Conservation (phyloP, 1,140 invertebrate species). For the Drosophila watanabei region DNA sequence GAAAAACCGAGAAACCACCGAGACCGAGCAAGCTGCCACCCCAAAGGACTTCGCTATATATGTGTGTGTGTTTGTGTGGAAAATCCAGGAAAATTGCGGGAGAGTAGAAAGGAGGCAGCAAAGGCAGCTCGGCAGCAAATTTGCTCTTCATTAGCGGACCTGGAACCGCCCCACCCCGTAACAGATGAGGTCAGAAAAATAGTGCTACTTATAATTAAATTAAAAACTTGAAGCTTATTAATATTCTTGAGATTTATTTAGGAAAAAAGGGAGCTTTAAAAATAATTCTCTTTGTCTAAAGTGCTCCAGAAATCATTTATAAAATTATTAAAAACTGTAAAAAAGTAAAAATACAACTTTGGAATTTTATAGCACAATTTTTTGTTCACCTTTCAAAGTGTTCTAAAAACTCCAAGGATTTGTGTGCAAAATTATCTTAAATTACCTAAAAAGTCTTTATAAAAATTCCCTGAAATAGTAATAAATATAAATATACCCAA, state of each 20-base stretch:
- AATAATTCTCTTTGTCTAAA: fast-evolving
- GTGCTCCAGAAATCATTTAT: no score
- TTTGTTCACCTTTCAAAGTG: no score
- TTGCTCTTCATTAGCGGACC: constrained; percentile 77
- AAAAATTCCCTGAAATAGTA: no score
- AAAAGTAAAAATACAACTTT: no score
- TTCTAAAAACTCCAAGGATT: no score
- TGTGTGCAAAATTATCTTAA: no score
- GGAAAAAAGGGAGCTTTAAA: background rate
- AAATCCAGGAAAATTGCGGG: constrained; percentile 17
- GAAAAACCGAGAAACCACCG: constrained; percentile 4
- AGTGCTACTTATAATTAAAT: background rate
- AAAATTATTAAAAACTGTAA: no score
- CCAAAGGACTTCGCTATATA: background rate
- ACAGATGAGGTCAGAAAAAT: background rate
- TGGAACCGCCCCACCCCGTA: constrained; percentile 6
- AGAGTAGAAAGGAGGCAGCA: background rate
- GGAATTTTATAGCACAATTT: no score
- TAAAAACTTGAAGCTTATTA: background rate
- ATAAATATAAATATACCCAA: no score
- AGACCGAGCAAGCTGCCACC: constrained; percentile 12
- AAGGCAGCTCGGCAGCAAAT: constrained; percentile 59
- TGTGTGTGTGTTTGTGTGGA: constrained; percentile 6
- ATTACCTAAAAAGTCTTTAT: no score
- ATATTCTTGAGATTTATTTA: background rate